A percentile compares a stretch with the other conserved stretches of the same genome.
Evolutionary conservation across 2,113 vertebrate genomes (phyloP).

Genomic region (Zosterops pallidus): DNA sequence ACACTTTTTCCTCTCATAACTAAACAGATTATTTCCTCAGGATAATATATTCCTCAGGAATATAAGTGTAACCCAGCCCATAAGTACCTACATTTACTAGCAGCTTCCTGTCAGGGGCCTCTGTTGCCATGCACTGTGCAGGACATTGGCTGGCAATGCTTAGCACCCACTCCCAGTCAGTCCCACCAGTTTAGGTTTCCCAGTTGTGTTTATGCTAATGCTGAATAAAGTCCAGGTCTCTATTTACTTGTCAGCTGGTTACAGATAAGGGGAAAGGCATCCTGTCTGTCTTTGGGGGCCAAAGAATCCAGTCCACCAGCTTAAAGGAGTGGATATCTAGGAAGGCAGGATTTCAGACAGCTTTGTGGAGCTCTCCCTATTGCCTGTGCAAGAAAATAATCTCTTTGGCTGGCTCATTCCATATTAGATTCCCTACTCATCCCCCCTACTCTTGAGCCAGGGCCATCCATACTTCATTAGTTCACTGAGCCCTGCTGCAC

Average conservation of each 20-base stretch:
- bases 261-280: not conserved
- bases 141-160: not conserved
- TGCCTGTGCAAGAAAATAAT: constrained; percentile 40
- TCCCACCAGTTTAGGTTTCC: not conserved
- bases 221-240: not conserved
- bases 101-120: not conserved
- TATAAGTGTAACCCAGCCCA: not conserved
- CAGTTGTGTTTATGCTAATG: not conserved
- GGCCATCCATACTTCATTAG: not conserved
- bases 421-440: constrained; percentile 10
- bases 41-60: not conserved
- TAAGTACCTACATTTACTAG: not conserved
- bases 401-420: constrained; percentile 52
- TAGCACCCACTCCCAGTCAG: not conserved
- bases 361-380: not conserved
- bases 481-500: constrained; percentile 40
- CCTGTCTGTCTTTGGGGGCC: not conserved
- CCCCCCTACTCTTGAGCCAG: not conserved
- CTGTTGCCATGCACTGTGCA: rapidly evolving
- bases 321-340: constrained; percentile 30
- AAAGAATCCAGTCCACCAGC: not conserved
- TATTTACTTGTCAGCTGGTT: not conserved
- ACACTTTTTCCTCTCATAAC: not conserved
- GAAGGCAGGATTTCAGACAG: constrained; percentile 19
- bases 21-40: constrained; percentile 8